Evolutionary conservation across 2,888 invertebrate genomes (phyloP), one percentile per base, ranked within the genome.

Genomic region (Athalia rosae): DNA sequence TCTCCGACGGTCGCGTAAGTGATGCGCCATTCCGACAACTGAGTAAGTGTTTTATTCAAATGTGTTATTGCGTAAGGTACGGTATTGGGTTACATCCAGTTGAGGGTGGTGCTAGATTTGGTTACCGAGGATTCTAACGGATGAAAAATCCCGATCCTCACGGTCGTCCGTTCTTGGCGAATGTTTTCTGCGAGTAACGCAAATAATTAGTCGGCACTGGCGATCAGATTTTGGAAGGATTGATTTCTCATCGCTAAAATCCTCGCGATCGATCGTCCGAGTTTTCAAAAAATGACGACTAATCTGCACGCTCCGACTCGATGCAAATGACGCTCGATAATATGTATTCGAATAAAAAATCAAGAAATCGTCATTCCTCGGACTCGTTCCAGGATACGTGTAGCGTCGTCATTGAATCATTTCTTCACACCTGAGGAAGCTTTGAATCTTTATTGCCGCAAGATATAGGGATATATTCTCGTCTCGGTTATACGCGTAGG

Each of bases 401-500:
- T 48, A 11, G n/a, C n/a, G n/a, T n/a, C 6, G 11, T 41, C 11
- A 53, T 28, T 4, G 5, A 67, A 41, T 15, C 50, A 53, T 53
- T 67, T 53, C 67, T 67, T 67, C 50, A 53, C 53, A 53, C 53
- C 50, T 8, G 3, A 67, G 67, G n/a, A 41, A 67, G 45, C 47
- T 47, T 47, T n/a, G 47, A 13, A 62, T n/a, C 43, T n/a, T n/a
- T 62, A 43, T 62, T 13, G n/a, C 13, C 47, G 50, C 41, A 41
- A 5, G 28, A 71, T 71, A 71, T 58, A 28, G 13, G 45, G 56
- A 58, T 71, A 71, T 41, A 4, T 43, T 67, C 43, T 15, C 8
- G 50, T 50, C 43, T 13, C 1, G 50, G 81, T 79, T 76, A n/a
- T n/a, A 28, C 28, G 81, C 83, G 87, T 87, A 84, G 87, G 88